Evolutionary conservation across 1,140 invertebrate species (phyloP), one percentile per base, ranked within the genome.

Genomic region (Berghia stephanieae): DNA sequence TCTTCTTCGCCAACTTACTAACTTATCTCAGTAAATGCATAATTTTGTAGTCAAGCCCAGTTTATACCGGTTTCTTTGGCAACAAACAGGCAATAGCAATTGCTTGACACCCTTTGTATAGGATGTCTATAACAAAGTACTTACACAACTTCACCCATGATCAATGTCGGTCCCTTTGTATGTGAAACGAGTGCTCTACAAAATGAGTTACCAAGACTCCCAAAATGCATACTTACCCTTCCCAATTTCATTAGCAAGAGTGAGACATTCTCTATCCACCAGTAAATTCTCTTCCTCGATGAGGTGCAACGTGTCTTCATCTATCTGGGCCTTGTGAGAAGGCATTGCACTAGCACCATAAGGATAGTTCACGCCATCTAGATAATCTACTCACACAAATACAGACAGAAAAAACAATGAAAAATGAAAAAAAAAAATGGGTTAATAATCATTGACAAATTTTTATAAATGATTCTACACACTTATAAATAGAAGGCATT

Each of bases 161-260:
- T n/a, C n/a, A n/a, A n/a, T n/a, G n/a, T n/a, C n/a, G n/a, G n/a
- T n/a, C n/a, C n/a, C n/a, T n/a, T n/a, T n/a, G n/a, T n/a, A n/a
- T n/a, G n/a, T n/a, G n/a, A n/a, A n/a, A n/a, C n/a, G n/a, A n/a
- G n/a, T n/a, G n/a, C n/a, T n/a, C n/a, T n/a, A n/a, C n/a, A 67
- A 4, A 67, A 67, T 24, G 34, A 27, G 5, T 21, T 67, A 21
- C 38, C 5, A 34, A 6, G 38, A 67, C 27, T 63, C 8, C 27
- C 10, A 8, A 63, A 63, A 63, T 18, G 57, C 8, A 18, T 63
- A 63, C 66, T n/a, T 79, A 89, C 89, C 89, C 85, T 87, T 83
- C 21, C 90, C 90, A 66, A 90, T 85, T 8, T 86, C 81, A 55
- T 90, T 86, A 31, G 83, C 87, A 13, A 89, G 72, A 0, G 75